Evolutionary conservation across 2,888 invertebrate genomes (phyloP).

Genomic region (Sinotaia quadrata): DNA sequence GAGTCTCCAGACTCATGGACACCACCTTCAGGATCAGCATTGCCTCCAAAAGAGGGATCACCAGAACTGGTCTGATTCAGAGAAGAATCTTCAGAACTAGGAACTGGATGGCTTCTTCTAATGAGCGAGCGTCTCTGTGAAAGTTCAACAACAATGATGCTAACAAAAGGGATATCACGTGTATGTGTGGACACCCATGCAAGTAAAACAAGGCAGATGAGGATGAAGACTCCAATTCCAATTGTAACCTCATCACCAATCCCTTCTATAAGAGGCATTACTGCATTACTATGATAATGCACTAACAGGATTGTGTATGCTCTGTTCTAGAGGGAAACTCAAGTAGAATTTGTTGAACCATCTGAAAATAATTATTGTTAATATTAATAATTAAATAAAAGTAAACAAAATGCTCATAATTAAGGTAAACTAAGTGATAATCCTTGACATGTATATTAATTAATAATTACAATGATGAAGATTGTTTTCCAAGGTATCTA

Average conservation of each 20-base stretch:
- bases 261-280: slow-evolving; percentile 81
- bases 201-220: slow-evolving; percentile 76
- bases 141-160: slow-evolving; percentile 62
- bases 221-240: slow-evolving; percentile 78
- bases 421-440: too few species aligned
- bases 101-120: neutral
- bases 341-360: too few species aligned
- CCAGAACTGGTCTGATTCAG: too few species aligned
- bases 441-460: too few species aligned
- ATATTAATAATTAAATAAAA: too few species aligned
- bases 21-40: slow-evolving; percentile 2
- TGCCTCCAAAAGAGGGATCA: neutral
- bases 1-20: neutral
- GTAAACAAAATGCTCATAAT: too few species aligned
- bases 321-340: too few species aligned
- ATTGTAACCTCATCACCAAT: slow-evolving; percentile 88
- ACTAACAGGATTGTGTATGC: too few species aligned
- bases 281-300: slow-evolving; percentile 1
- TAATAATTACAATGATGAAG: too few species aligned
- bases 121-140: slow-evolving; percentile 34
- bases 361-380: too few species aligned
- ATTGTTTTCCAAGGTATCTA: too few species aligned
- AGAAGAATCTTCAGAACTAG: too few species aligned
- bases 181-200: slow-evolving; percentile 87
- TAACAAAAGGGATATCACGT: slow-evolving; percentile 76